Evolutionary conservation across 2,797 vertebrate genomes (phyloP), one percentile per base, ranked within the genome.

Genomic region (Pogoniulus pusillus): DNA sequence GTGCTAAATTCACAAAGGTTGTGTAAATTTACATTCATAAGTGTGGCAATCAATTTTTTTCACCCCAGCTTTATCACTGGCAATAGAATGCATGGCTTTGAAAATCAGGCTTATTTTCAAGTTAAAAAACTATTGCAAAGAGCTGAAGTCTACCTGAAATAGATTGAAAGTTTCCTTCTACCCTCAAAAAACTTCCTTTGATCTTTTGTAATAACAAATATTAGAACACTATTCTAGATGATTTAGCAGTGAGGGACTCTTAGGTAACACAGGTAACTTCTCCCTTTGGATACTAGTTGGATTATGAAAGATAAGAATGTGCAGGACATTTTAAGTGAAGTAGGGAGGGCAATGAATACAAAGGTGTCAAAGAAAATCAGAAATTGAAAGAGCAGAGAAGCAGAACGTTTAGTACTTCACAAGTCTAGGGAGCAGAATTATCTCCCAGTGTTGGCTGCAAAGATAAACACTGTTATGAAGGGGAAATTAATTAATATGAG

Each of bases 1-100:
- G 47, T 66, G 29, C 58, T 70, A 49, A 76, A 91, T 55, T 91
- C 82, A 80, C 14, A 71, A 87, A 62, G 29, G 47, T 47, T 72
- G 37, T 10, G 41, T 74, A 94, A 65, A 91, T 93, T 94, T 95
- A 85, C 49, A 78, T 91, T 83, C 66, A 30, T 47, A 59, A 72
- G 3, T n/a, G 30, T 17, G 60, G 49, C 60, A 86, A 94, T 74
- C 85, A 85, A 39, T 64, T 65, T 86, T 64, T 84, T 55, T 17
- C 41, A 15, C 4, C 41, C 16, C 49, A 79, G 4, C 30, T 65
- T 95, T 93, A 53, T 84, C 72, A 83, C 57, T 94, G 71, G 64
- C 69, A 80, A 12, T 26, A 7, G 19, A 78, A 85, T 58, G 22
- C 2, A 27, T 37, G 9, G 64, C 27, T 84, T 81, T 19, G 43